phyloP scores from a whole-genome alignment of 2,888 invertebrate genomes.

The Drosophila nr. fundita region DNA sequence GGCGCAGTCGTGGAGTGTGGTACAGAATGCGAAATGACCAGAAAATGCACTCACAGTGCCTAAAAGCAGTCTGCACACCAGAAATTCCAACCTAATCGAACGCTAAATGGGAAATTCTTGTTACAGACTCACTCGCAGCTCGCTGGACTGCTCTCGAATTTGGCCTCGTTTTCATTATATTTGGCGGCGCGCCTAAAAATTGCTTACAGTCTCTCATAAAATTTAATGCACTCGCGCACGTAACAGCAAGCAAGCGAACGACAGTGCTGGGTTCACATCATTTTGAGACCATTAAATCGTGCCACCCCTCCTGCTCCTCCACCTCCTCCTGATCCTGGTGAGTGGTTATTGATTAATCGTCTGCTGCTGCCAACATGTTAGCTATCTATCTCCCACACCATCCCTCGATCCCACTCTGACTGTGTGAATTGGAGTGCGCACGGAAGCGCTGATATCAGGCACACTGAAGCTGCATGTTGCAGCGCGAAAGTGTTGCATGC shows the following conservation, averaged over 20 bases:
- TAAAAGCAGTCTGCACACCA: slow-evolving; percentile 17
- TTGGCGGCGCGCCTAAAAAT: slow-evolving; percentile 48
- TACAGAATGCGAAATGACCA: slow-evolving; percentile 24
- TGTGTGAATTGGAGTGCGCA: slow-evolving; percentile 67
- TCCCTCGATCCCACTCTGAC: not conserved
- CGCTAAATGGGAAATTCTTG: slow-evolving; percentile 64
- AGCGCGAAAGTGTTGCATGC: slow-evolving; percentile 42
- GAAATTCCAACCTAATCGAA: slow-evolving; percentile 31
- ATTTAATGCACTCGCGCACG: slow-evolving; percentile 63
- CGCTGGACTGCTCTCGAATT: slow-evolving; percentile 20
- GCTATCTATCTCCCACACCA: not conserved
- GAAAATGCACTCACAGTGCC: slow-evolving; percentile 24
- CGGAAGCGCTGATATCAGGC: slow-evolving; percentile 65
- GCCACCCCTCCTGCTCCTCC: slow-evolving; percentile 13
- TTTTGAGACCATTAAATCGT: slow-evolving; percentile 67
- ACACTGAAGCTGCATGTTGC: slow-evolving; percentile 41
- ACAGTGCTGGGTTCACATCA: slow-evolving; percentile 29
- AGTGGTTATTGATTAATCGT: slow-evolving; percentile 78
- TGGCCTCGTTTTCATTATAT: slow-evolving; percentile 63
- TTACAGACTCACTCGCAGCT: slow-evolving; percentile 15
- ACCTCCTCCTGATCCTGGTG: slow-evolving; percentile 23
- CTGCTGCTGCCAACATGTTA: slow-evolving; percentile 26
- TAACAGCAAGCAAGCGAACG: slow-evolving; percentile 8
- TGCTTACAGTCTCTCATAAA: slow-evolving; percentile 50
- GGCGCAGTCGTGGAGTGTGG: slow-evolving; percentile 9